Base-by-base conservation (phyloP, 2,113 vertebrate genomes). In the Cottus gobio region DNA sequence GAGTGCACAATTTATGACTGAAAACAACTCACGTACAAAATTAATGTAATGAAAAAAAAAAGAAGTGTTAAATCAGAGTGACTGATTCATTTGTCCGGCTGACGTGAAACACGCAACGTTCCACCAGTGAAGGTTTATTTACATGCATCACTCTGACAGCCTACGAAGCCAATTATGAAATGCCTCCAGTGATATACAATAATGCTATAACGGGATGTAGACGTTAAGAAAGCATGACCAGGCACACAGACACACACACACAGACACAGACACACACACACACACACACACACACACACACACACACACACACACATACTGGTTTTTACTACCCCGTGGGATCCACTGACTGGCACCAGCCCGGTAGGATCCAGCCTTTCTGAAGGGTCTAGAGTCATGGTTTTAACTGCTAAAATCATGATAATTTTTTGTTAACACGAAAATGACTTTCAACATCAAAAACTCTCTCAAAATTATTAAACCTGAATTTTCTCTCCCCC, bases 141-240 rank as follows among this genome's bases (percentile, higher is more conserved):
- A 87, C 78, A 82, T 58, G 79, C 83, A 84, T 83, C 75, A 42
- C 52, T 74, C 57, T 74, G 82, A 75, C 71, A 77, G 71, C 54
- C 68, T 67, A 77, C 2, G 58, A 44, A 78, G 75, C 20, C 79
- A 48, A 60, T 74, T 71, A 87, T 58, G 77, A 90, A 83, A 83
- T 85, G 71, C 57, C 60, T 74, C 76, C 8, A 54, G 75, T 70
- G 57, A 57, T 84, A 15, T 39, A 80, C 48, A 70, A 16, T 61
- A 9, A 82, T 50, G 64, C 63, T 30, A 42, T 24, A 74, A 57
- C 42, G 70, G 66, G 73, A 66, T 12, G 30, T 48, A 34, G 18
- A 72, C 46, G 60, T 28, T 81, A 62, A 39, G 39, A 69, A 65
- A 71, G 69, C 83, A 85, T 69, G 39, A 79, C 28, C 78, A 60